phyloP scores from a whole-genome alignment of 2,888 invertebrate genomes.

The Polyommatus iphigenia region DNA sequence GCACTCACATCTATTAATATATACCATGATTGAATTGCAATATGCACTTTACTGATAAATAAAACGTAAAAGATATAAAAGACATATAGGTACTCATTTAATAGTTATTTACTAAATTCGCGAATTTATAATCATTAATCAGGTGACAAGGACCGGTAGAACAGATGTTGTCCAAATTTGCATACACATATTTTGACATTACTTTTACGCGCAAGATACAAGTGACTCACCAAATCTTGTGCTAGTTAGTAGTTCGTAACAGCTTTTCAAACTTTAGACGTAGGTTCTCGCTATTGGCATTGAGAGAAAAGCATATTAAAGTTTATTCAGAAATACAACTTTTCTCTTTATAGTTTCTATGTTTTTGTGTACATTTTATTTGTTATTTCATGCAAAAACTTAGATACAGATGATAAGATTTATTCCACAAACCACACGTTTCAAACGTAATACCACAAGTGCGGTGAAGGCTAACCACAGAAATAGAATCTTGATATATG shows the following conservation, averaged over 20 bases:
- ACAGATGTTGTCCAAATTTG: constrained; percentile 1
- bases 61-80: neutral
- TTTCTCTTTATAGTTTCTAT: neutral
- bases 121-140: neutral
- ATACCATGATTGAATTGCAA: constrained; percentile 32
- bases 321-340: neutral
- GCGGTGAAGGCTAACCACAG: too few species aligned
- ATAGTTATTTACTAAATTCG: neutral
- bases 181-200: constrained; percentile 8
- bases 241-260: neutral
- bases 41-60: constrained; percentile 14
- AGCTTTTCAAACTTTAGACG: neutral
- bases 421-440: neutral
- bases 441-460: neutral
- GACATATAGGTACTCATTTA: neutral
- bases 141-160: constrained; percentile 13
- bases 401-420: neutral
- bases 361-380: neutral
- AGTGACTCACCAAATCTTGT: neutral
- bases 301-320: neutral
- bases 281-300: neutral
- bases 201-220: neutral
- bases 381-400: neutral
- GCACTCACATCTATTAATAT: constrained; percentile 39
- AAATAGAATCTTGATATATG: too few species aligned